phyloP scores from a whole-genome alignment of 1,140 invertebrate species.

The Laupala kohalensis region DNA sequence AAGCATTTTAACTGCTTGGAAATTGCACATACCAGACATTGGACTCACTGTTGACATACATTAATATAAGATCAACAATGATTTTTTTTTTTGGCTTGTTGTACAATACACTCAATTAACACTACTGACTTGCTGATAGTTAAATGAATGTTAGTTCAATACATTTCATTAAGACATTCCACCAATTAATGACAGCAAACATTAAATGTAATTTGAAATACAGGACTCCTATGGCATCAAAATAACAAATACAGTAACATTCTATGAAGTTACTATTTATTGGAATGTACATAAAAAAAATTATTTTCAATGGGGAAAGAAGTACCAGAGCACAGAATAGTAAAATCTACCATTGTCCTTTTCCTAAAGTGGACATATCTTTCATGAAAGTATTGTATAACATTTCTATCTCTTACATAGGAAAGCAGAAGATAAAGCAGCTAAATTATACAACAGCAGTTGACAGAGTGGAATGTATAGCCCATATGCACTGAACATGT shows the following conservation, averaged over 20 bases:
- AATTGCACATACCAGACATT: constrained; percentile 5
- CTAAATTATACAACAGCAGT: background rate
- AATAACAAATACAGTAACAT: too few relatives aligned
- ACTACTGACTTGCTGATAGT: background rate
- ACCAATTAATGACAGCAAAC: background rate
- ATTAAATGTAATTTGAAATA: background rate
- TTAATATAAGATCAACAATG: background rate
- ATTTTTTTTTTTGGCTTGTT: background rate
- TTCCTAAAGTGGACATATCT: background rate
- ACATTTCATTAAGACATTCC: background rate
- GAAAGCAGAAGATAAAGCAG: background rate
- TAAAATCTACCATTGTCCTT: too few relatives aligned
- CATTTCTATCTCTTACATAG: background rate
- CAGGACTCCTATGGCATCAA: too few relatives aligned
- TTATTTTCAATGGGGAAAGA: too few relatives aligned
- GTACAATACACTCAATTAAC: background rate
- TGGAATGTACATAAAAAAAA: too few relatives aligned
- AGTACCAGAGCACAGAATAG: too few relatives aligned
- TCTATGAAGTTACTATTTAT: too few relatives aligned
- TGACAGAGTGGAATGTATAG: background rate
- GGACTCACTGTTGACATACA: background rate
- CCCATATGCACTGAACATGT: background rate
- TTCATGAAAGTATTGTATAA: background rate
- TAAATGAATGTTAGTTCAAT: background rate
- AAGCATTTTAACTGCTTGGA: background rate